These are phyloP conservation scores for Sanderia malayensis DNA, from an alignment of 30 jellyfish, hydroid and myxozoan genomes.

Conservation along the genomic window DNA sequence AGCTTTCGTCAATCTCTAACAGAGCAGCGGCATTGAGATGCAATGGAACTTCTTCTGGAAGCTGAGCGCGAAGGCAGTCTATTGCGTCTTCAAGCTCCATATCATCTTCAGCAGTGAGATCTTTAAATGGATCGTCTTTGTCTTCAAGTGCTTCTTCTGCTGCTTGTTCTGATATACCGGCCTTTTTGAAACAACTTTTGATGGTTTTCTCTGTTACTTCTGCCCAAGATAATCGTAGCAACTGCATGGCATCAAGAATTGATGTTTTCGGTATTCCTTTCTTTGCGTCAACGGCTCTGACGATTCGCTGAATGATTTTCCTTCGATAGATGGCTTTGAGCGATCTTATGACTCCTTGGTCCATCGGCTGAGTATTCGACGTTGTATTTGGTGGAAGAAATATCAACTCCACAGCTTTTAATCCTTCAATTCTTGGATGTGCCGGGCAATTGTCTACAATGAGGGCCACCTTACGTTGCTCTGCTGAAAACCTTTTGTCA, in stretches of 20 bases:
- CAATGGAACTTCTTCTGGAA: no score
- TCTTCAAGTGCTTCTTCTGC: background rate
- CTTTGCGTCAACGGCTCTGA: background rate
- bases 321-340: background rate
- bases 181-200: background rate
- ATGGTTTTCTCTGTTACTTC: background rate
- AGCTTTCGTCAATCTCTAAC: background rate
- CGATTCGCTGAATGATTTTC: background rate
- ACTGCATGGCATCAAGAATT: background rate
- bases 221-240: background rate
- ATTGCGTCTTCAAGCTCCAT: no score
- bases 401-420: background rate
- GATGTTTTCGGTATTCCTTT: background rate
- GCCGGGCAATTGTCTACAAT: constrained; percentile 12
- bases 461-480: background rate
- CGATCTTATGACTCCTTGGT: background rate
- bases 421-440: background rate
- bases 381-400: background rate
- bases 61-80: no score
- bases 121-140: background rate
- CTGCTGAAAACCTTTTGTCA: background rate
- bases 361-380: background rate
- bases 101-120: background rate
- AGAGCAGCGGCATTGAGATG: background rate
- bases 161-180: background rate